Evolutionary conservation across 2,113 vertebrate genomes (phyloP), one percentile per base, ranked within the genome.

Genomic region (Etia nguti): DNA sequence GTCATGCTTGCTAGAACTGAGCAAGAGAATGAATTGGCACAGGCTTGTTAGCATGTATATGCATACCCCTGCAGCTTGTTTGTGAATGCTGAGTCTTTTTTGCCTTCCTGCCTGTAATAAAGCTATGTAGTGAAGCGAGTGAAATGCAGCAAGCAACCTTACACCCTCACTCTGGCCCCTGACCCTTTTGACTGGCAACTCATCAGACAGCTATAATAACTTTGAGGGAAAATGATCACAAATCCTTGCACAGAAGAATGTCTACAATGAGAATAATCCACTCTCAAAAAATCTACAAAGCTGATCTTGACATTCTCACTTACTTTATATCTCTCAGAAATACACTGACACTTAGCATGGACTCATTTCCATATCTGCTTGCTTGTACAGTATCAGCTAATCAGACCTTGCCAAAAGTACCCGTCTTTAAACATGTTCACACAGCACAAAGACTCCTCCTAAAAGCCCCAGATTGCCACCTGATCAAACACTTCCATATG

Each of bases 401-500:
- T 94, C 81, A 75, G 88, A 88, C 31, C 59, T 56, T 70, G 83
- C 84, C 86, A 87, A 90, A 86, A 65, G 73, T 87, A 79, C 85
- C 87, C 79, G 70, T 88, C 82, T 90, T 83, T 34, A 91, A 86
- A 92, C 89, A 22, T 92, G 92, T 92, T 94, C 89, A 65, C 79
- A 55, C 89, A 91, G 90, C 82, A 80, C 85, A 89, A 77, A 82
- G 81, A 92, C 85, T 92, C 88, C 29, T 86, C 82, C 41, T 88
- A 87, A 93, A 94, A 92, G 84, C 88, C 79, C 41, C 43, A 86
- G 93, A 94, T 90, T 91, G 88, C 94, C 91, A 88, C 87, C 92
- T 93, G 94, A 95, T 95, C 94, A 94, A 94, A 94, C 87, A 90
- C 83, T 88, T 81, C 62, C 86, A 85, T 90, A 90, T 68, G 77